Conservation (phyloP, 2,797 vertebrate genomes). For the Macroramphosus scolopax region DNA sequence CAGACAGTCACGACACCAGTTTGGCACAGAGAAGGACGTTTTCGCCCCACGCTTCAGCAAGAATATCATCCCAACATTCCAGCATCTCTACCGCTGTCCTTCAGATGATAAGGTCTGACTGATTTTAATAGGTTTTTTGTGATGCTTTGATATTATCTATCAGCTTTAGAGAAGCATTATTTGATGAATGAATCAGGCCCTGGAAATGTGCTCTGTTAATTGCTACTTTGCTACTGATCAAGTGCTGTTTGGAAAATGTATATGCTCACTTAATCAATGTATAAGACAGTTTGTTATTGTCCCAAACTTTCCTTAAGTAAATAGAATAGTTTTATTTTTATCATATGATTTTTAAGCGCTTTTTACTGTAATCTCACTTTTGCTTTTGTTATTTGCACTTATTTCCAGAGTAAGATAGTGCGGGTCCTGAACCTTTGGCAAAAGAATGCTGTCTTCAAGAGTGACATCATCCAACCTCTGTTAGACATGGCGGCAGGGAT, state of each 20-base stretch:
- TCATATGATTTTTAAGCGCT: neutral
- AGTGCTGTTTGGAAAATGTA: neutral
- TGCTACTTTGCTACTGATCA: neutral
- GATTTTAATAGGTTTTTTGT: conserved; percentile 13
- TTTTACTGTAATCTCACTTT: conserved; percentile 1
- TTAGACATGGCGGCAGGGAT: conserved; percentile 98
- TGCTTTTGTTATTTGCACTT: neutral
- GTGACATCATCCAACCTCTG: conserved; percentile 98
- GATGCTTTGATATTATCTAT: conserved; percentile 2
- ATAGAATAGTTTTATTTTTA: too few relatives aligned
- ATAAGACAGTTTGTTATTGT: too few relatives aligned
- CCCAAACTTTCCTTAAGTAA: neutral
- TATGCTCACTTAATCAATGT: too few relatives aligned
- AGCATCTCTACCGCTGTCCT: conserved; percentile 97
- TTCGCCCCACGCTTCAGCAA: conserved; percentile 99
- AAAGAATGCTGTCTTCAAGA: conserved; percentile 98
- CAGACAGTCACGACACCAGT: conserved; percentile 97
- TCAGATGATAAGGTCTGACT: conserved; percentile 92
- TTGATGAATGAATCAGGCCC: neutral
- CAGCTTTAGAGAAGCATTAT: neutral
- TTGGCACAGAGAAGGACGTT: conserved; percentile 97
- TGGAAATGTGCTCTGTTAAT: neutral
- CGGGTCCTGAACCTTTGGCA: conserved; percentile 99
- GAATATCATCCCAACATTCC: conserved; percentile 97
- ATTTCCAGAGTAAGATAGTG: conserved; percentile 94